These are phyloP conservation scores for Peromyscus leucopus DNA, from an alignment of 2,113 vertebrate genomes.

Conservation along the genomic window DNA sequence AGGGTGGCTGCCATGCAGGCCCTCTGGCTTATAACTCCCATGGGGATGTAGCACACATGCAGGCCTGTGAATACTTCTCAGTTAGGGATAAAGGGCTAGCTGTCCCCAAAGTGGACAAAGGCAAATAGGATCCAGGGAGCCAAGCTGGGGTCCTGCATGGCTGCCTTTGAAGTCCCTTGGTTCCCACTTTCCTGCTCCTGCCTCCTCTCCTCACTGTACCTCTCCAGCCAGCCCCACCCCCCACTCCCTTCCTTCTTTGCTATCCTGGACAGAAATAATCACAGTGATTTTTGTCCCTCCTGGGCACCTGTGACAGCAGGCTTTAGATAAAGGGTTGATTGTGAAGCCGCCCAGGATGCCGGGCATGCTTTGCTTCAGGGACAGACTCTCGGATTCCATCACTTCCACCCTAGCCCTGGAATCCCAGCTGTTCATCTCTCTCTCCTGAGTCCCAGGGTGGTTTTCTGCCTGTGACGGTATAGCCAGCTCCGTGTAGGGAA, in stretches of 20 bases:
- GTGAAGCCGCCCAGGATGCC: neutral
- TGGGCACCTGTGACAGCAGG: neutral
- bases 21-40: neutral
- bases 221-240: too few relatives aligned
- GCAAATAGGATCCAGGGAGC: neutral
- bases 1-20: neutral
- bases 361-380: neutral
- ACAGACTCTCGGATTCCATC: neutral
- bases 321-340: neutral
- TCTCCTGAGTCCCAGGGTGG: neutral
- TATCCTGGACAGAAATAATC: neutral
- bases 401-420: neutral
- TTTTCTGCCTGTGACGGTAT: neutral
- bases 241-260: neutral
- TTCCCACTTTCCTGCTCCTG: neutral
- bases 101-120: neutral
- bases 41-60: neutral
- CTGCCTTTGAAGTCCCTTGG: neutral
- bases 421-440: neutral
- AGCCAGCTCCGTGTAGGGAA: neutral
- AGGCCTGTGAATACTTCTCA: neutral
- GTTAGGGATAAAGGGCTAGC: neutral
- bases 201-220: fast-evolving
- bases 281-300: neutral
- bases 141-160: neutral